Evolutionary conservation across 1,140 invertebrate species (phyloP).

Genomic region (Neuroterus valhalla): DNA sequence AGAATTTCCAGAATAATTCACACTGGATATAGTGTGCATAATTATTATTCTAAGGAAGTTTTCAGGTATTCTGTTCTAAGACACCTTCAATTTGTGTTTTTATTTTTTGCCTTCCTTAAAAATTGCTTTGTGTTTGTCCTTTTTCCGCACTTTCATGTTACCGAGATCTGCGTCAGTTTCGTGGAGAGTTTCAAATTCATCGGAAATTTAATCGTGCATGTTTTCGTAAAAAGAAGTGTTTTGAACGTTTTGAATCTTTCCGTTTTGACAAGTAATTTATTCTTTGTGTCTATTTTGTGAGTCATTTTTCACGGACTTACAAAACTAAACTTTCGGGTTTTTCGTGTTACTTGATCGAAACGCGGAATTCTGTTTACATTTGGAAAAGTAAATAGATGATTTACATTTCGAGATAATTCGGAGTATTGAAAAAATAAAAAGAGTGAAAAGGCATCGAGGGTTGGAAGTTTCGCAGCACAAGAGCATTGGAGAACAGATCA

Average conservation of each 20-base stretch:
- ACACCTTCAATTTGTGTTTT: conserved; percentile 1
- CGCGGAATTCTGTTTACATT: conserved; percentile 9
- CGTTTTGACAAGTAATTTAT: neutral
- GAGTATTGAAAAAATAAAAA: conserved; percentile 42
- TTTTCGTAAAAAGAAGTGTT: neutral
- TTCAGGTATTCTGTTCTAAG: conserved; percentile 1
- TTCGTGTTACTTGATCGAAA: neutral
- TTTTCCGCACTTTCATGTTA: conserved; percentile 59
- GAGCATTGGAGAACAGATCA: conserved; percentile 67
- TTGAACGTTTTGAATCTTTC: too few species aligned
- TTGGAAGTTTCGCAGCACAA: conserved; percentile 67
- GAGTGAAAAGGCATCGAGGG: conserved; percentile 66
- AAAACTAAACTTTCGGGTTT: too few species aligned
- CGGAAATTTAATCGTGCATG: neutral
- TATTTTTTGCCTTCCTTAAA: conserved; percentile 1
- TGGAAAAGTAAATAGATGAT: neutral
- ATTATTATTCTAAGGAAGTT: too few species aligned
- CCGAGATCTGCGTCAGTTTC: neutral
- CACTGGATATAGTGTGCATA: too few species aligned
- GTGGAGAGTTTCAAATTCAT: neutral
- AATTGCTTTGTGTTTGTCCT: conserved; percentile 65
- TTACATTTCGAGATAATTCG: conserved; percentile 8
- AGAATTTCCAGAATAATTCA: too few species aligned
- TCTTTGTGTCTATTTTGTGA: neutral
- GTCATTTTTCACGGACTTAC: too few species aligned